These are phyloP conservation scores for Pagetopsis macropterus DNA, from an alignment of 2,797 vertebrate genomes.

Conservation along the genomic window DNA sequence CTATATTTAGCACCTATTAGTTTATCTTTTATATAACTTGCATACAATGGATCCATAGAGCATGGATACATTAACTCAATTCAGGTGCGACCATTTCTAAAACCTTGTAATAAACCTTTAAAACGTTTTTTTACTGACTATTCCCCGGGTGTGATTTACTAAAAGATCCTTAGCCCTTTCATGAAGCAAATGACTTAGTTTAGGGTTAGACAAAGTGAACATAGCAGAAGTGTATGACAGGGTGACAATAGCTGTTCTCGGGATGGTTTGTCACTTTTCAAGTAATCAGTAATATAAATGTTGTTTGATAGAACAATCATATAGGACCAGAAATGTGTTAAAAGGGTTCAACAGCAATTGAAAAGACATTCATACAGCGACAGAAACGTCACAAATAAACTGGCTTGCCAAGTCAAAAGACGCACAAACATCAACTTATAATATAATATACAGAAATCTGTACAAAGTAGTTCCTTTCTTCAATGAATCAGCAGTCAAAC, in stretches of 20 bases:
- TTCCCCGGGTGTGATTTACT: not conserved
- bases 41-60: conserved; percentile 22
- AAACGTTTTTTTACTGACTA: not conserved
- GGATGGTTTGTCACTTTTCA: not conserved
- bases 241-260: not conserved
- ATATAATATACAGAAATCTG: not conserved
- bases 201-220: no score
- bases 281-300: not conserved
- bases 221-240: not conserved
- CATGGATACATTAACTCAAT: not conserved
- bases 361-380: conserved; percentile 2
- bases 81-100: not conserved
- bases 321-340: no score
- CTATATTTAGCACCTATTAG: conserved; percentile 56
- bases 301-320: not conserved
- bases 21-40: conserved; percentile 46
- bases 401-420: not conserved
- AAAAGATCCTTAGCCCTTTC: not conserved
- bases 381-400: not conserved
- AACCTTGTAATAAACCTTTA: not conserved
- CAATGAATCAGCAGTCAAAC: conserved; percentile 18
- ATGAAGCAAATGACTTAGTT: not conserved
- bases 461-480: not conserved
- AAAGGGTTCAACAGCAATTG: not conserved
- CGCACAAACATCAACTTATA: not conserved